Percentiles rank a stretch among this genome's conserved stretches.
phyloP scores from a whole-genome alignment of 2,888 invertebrate species.

The Steinernema scapterisci region DNA sequence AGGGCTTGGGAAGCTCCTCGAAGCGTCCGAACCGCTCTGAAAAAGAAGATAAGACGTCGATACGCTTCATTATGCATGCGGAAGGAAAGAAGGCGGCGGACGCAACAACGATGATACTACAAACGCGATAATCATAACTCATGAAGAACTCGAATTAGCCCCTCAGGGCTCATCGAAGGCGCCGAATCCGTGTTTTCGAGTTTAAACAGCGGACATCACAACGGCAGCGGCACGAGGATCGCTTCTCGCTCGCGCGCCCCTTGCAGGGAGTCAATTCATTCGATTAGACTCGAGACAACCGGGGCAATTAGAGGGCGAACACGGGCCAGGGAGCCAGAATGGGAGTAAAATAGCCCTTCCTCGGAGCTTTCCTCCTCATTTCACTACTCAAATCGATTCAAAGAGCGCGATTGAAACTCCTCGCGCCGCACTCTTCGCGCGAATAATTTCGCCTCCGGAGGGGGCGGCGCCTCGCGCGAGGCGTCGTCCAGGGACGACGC shows the following conservation, averaged over 20 bases:
- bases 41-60: conserved; percentile 2
- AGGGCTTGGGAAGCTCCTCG: neutral
- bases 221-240: neutral
- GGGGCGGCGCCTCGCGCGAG: conserved; percentile 29
- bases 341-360: conserved; percentile 4
- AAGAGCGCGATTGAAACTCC: conserved; percentile 32
- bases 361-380: conserved; percentile 23
- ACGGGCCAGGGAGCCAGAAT: neutral
- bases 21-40: conserved; percentile 3
- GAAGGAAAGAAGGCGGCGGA: neutral
- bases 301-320: conserved; percentile 18
- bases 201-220: neutral
- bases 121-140: conserved; percentile 27
- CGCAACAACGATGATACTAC: conserved; percentile 29
- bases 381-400: conserved; percentile 28
- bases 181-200: neutral
- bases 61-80: conserved; percentile 25
- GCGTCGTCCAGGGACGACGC: neutral
- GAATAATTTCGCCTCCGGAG: conserved; percentile 27
- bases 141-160: neutral
- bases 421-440: conserved; percentile 31
- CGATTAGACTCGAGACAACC: conserved; percentile 25
- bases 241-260: neutral
- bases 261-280: conserved; percentile 9
- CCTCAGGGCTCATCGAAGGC: conserved; percentile 12